Conservation (phyloP, 2,113 vertebrate genomes). For the Dolichotis patagonum region DNA sequence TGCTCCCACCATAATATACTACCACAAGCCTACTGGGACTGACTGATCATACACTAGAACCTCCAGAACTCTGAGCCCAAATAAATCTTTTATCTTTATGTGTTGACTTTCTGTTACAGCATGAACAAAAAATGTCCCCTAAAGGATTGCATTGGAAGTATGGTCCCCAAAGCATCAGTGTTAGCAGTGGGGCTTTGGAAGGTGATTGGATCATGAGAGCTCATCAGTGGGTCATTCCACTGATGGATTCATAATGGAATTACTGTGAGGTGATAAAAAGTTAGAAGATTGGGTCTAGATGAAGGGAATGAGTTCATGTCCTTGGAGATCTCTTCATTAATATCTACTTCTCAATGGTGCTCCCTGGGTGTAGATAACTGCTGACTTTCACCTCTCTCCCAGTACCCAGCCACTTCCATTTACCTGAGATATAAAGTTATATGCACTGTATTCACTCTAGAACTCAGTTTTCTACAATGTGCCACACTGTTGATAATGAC, state of each 20-base stretch:
- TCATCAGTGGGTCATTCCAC: background rate
- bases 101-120: background rate
- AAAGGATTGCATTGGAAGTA: background rate
- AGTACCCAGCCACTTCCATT: background rate
- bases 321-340: background rate
- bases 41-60: background rate
- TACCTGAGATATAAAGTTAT: background rate
- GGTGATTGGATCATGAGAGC: background rate
- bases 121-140: background rate
- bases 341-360: background rate
- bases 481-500: background rate
- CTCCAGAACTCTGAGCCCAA: background rate
- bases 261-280: background rate
- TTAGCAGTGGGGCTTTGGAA: background rate
- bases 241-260: background rate
- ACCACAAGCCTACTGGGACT: background rate
- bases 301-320: background rate
- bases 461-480: background rate
- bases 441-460: background rate
- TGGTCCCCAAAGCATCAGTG: background rate
- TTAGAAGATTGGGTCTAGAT: background rate
- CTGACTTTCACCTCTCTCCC: background rate
- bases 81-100: background rate
- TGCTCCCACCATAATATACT: background rate
- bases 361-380: background rate